Conservation (phyloP, 2,797 vertebrate genomes). For the Falco columbarius region DNA sequence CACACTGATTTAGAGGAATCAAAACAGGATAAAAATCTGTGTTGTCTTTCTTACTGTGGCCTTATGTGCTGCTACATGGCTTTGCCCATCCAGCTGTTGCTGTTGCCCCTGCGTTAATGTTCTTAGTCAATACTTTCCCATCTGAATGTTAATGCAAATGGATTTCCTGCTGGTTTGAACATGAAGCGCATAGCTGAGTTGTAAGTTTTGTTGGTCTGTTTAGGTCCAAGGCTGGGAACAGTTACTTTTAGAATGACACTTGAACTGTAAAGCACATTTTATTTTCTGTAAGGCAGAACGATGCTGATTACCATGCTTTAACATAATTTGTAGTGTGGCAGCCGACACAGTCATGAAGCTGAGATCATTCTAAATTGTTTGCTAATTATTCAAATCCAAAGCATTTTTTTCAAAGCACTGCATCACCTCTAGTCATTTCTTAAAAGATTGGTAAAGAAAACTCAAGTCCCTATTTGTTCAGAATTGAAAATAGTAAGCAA, state of each 20-base stretch:
- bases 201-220: slow-evolving; percentile 1
- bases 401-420: not conserved
- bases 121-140: not conserved
- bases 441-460: not conserved
- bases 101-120: not conserved
- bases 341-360: not conserved
- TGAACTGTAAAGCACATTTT: not conserved
- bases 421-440: not conserved
- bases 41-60: not conserved
- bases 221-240: not conserved
- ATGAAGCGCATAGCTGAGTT: not conserved
- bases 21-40: not conserved
- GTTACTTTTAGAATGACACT: not conserved
- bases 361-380: not conserved
- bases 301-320: not conserved
- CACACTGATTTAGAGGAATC: not conserved
- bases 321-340: not conserved
- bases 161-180: slow-evolving; percentile 41
- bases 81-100: not conserved
- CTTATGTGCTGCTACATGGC: not conserved
- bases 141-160: not conserved
- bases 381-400: not conserved
- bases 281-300: not conserved
- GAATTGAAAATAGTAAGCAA: not conserved
- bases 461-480: not conserved